Evolutionary conservation across 2,797 vertebrate species (phyloP), one percentile per base, ranked within the genome.

Genomic region (Bradypodion pumilum): DNA sequence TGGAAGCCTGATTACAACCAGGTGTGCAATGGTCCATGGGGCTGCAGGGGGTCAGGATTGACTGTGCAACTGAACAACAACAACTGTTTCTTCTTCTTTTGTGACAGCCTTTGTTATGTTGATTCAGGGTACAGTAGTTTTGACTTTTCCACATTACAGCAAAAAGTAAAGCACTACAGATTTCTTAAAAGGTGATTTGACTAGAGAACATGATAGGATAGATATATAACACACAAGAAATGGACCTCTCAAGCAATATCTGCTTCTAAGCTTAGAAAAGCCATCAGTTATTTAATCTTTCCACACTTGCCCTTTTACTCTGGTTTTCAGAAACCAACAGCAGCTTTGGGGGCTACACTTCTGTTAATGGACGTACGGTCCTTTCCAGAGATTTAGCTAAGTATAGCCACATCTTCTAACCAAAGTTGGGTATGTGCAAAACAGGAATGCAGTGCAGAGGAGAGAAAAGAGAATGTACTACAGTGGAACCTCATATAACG

Each of bases 381-480:
- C 81, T 89, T 87, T 84, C 87, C 27, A 0, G 80, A 85, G 63
- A 70, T 84, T 78, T 91, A 73, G 79, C 79, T 85, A 88, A 87
- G 74, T 29, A 59, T 35, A 87, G 78, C 76, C 80, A 78, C 74
- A 85, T 7, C 72, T 74, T 66, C 74, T 79, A 74, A 1, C 44
- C 25, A 82, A 81, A 90, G 56, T 87, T 63, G 49, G 42, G 49
- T 15, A 40, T 37, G 7, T 69, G 35, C 35, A 69, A 23, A 49
- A 49, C 49, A 12, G 46, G 7, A 12, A 49, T 8, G 46, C 46
- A 49, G 46, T 8, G 46, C 46, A 49, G 46, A 49, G 1, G 46
- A 49, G 6, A 49, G 13, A 12, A 12, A 13, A 7, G 13, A 8
- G 46, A 49, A 49, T 49, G 46, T 49, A 49, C 46, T 13, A n/a